These are phyloP conservation scores for Horisme vitalbata DNA, from an alignment of 2,888 invertebrate genomes.

Conservation along the genomic window DNA sequence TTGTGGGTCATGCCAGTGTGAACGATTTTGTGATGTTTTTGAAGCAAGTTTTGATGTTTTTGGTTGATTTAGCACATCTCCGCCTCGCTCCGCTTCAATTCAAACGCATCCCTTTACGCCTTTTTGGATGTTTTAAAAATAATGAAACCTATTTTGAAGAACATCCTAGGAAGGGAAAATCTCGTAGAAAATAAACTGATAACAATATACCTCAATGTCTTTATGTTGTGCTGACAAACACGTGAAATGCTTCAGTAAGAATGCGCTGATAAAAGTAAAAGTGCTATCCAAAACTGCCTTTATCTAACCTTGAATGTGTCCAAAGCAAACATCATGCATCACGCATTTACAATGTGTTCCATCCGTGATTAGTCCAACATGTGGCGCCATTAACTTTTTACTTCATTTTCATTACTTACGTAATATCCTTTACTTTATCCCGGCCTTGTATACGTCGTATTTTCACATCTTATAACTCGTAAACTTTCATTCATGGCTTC, in stretches of 20 bases:
- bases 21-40: no score
- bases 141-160: no score
- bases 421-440: constrained; percentile 5
- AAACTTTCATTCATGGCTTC: constrained; percentile 35
- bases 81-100: no score
- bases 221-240: no score
- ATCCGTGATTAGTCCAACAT: constrained; percentile 28
- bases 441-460: constrained; percentile 12
- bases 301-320: constrained; percentile 46
- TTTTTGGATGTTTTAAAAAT: no score
- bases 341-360: constrained; percentile 41
- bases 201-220: no score
- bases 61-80: no score
- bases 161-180: no score
- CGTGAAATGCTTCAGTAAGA: neutral
- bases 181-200: no score
- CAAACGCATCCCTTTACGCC: no score
- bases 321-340: constrained; percentile 48
- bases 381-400: constrained; percentile 19
- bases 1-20: no score
- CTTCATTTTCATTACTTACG: constrained; percentile 11
- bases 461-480: constrained; percentile 9
- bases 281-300: constrained; percentile 22
- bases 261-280: constrained; percentile 10
- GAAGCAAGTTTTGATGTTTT: no score